These are phyloP conservation scores for Allobates femoralis DNA, from an alignment of 2,797 vertebrate species.

Conservation along the genomic window DNA sequence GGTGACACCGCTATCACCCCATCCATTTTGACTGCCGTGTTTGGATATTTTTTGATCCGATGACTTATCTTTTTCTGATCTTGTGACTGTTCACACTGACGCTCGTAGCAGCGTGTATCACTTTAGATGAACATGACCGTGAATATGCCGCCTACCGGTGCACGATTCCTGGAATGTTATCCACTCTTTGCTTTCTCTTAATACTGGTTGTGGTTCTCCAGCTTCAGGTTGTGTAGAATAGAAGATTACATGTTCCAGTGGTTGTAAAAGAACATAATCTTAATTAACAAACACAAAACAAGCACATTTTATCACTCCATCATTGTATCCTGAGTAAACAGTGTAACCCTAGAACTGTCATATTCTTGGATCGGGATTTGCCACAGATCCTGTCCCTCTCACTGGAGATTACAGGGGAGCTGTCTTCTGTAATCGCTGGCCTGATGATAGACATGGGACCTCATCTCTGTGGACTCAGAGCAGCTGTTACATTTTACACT, in stretches of 20 bases:
- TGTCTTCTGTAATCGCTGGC: slow-evolving; percentile 28
- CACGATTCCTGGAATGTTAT: neutral
- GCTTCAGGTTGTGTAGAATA: neutral
- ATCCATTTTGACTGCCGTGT: no score
- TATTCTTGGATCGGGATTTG: slow-evolving; percentile 35
- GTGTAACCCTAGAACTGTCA: slow-evolving; percentile 51
- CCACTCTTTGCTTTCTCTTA: neutral
- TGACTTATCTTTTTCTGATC: neutral
- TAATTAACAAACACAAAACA: slow-evolving; percentile 43
- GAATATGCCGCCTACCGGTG: neutral
- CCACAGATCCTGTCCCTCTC: neutral
- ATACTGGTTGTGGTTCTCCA: neutral
- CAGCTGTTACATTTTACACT: slow-evolving; percentile 34
- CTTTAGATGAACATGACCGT: neutral
- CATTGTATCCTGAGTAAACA: slow-evolving; percentile 33
- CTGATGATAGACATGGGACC: slow-evolving; percentile 33
- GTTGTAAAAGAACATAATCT: slow-evolving; percentile 21
- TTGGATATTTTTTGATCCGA: no score
- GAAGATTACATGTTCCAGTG: neutral
- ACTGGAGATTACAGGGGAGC: slow-evolving; percentile 29
- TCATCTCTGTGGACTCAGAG: slow-evolving; percentile 42
- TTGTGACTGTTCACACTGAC: neutral
- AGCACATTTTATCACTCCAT: slow-evolving; percentile 11
- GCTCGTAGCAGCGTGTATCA: neutral
- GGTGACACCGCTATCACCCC: no score